Conservation (phyloP, 2,888 invertebrate species). For the Lasioglossum oenotherae region DNA sequence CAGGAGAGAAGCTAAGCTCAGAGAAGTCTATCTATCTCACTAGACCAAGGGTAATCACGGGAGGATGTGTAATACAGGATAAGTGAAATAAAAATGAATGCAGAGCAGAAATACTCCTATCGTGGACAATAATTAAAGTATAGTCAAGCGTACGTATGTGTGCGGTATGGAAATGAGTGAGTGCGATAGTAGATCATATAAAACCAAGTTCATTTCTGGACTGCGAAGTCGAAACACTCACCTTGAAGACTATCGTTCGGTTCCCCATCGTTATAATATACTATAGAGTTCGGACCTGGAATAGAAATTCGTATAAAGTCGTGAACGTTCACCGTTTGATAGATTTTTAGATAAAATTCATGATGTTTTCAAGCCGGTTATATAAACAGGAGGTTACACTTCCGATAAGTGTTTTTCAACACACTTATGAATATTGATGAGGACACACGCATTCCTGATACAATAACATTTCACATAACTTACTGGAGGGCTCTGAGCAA, state of each 20-base stretch:
- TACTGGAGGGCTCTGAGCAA: constrained; percentile 78
- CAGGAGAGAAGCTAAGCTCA: too few species aligned
- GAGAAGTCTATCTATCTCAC: too few species aligned
- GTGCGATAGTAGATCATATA: too few species aligned
- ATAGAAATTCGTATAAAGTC: constrained; percentile 79
- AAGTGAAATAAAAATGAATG: too few species aligned
- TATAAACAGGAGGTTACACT: not conserved
- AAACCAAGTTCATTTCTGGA: too few species aligned
- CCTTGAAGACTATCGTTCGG: constrained; percentile 88
- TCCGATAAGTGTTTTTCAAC: not conserved
- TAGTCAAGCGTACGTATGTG: too few species aligned
- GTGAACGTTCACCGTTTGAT: constrained; percentile 52
- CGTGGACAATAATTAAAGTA: too few species aligned
- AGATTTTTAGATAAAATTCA: constrained; percentile 42
- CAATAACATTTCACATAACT: constrained; percentile 50
- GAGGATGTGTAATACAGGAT: too few species aligned
- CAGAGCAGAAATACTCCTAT: too few species aligned
- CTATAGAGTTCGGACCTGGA: constrained; percentile 85
- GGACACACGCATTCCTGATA: not conserved
- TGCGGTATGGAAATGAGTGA: too few species aligned
- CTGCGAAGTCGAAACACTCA: constrained; percentile 58
- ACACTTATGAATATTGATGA: not conserved
- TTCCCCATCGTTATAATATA: constrained; percentile 91
- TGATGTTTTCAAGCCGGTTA: not conserved
- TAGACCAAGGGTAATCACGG: too few species aligned